Evolutionary conservation across 92 coral and sea anemone species (phyloP), one percentile per base, ranked within the genome.

Genomic region (Porites divaricata): DNA sequence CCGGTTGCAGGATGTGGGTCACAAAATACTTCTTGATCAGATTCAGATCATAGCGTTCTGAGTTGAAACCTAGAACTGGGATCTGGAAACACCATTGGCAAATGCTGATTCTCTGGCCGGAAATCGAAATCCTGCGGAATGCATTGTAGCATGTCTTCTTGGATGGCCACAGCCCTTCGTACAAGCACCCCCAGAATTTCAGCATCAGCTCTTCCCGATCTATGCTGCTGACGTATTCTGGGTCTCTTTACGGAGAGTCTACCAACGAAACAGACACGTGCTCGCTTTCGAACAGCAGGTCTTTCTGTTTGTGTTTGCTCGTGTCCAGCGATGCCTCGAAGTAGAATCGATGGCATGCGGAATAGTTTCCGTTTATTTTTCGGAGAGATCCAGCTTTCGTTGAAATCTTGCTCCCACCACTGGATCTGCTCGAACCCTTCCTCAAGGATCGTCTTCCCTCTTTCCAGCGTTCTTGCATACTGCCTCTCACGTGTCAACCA

Each of bases 121-220:
- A 62, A 20, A 7, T 1, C 20, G 23, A 13, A 62, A 62, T 62
- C 67, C 23, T 62, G 0, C n/a, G 20, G 64, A 9, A 59, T 59
- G 13, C 4, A 78, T 52, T 78, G 19, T 6, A 17, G 74, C 17
- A 20, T 57, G 12, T 4, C 54, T 50, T 14, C 48, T 1, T 8
- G 41, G 8, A 11, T 54, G 9, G 21, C 17, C 1, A 11, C 26
- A 4, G 24, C 58, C 1, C 85, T 65, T 25, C 85, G 73, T 72
- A 68, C 77, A 22, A 86, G 49, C 63, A 25, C 72, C 58, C 78
- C 57, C 81, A 41, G n/a, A 87, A 87, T 25, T 20, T 69, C 12
- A 28, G 53, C n/a, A 87, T 73, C 2, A 78, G 77, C 17, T 59
- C 64, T 63, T 76, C 68, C 9, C 85, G 85, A 21, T 66, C 56